Base-by-base conservation (phyloP, 1,140 invertebrate species). In the Leptinotarsa texana region DNA sequence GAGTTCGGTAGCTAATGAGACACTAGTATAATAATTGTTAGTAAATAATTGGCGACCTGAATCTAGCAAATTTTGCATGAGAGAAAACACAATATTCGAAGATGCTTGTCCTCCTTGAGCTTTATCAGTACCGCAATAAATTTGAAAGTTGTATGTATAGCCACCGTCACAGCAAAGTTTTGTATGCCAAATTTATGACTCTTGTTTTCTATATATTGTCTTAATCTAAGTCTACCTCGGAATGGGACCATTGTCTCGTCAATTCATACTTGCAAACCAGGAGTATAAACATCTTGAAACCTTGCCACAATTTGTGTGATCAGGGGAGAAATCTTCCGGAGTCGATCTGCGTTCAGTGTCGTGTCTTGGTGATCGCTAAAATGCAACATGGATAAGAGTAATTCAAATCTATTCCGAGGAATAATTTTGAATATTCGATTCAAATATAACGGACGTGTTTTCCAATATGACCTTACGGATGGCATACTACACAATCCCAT, bases 231-330 rank as follows among this genome's bases (percentile, higher is more conserved):
- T 15, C 75, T 33, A 42, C 84, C 82, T 69, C 80, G 62, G 66
- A 83, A 86, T 51, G 82, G 80, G 24, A 85, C 73, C 67, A 83
- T 72, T 21, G 79, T 80, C 79, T 85, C 83, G 77, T 84, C 82
- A 66, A 84, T 76, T 73, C 77, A 79, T 17, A 72, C 24, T 42
- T 48, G 22, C 6, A 8, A n/a, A n/a, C 18, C 63, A 15, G 63
- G 42, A 11, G 48, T 67, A 22, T 21, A 22, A 33, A 21, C 24
- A 33, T 48, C 4, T 73, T 73, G 18, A 65, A 73, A 63, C 63
- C 33, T 73, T 63, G 33, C 13, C 3, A 4, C 5, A 17, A 71
- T 61, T 11, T 61, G 27, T 15, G 49, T 33, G 18, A 71, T 21
- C 13, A 71, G 48, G 13, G 69, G n/a, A 15, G 11, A 51, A 24